Evolutionary conservation across 2,113 vertebrate species (phyloP).

Genomic region (Atherinomorus stipes): DNA sequence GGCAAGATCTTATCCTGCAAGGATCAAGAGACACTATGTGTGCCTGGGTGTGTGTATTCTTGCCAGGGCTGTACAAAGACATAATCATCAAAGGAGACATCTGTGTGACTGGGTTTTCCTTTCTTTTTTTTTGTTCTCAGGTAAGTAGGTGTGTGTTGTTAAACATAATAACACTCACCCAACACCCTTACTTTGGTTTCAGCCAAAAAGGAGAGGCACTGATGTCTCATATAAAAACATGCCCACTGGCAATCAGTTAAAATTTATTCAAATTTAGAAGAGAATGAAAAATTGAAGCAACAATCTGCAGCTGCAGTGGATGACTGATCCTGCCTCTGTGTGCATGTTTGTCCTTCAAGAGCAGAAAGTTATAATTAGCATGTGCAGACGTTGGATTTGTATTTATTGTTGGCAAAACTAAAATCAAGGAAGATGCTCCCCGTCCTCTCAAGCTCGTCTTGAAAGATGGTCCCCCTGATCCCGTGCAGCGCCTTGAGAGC

Average conservation of each 20-base stretch:
- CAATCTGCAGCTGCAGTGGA: constrained; percentile 52
- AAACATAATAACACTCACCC: constrained; percentile 55
- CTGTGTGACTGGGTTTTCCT: constrained; percentile 67
- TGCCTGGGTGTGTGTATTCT: constrained; percentile 70
- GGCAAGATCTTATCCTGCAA: constrained; percentile 83
- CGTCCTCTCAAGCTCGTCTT: constrained; percentile 37
- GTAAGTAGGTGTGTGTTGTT: constrained; percentile 69
- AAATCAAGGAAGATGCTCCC: constrained; percentile 5
- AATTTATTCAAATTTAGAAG: constrained; percentile 72
- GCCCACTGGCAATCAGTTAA: constrained; percentile 68
- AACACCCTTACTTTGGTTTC: constrained; percentile 55
- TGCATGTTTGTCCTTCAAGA: constrained; percentile 49
- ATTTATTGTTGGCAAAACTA: constrained; percentile 30
- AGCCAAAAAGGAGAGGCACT: constrained; percentile 44
- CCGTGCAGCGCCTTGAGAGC: constrained; percentile 60
- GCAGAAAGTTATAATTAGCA: constrained; percentile 46
- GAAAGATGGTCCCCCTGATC: constrained; percentile 52
- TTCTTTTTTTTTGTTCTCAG: constrained; percentile 44
- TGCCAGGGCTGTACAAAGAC: constrained; percentile 74
- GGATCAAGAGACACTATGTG: constrained; percentile 80
- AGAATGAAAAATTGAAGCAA: constrained; percentile 58
- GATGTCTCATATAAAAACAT: constrained; percentile 66
- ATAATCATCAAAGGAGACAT: constrained; percentile 81
- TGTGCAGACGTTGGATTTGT: constrained; percentile 16
- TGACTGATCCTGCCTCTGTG: constrained; percentile 18